Evolutionary conservation across 1,140 invertebrate species (phyloP), one percentile per base, ranked within the genome.

Genomic region (Diorhabda elongata): DNA sequence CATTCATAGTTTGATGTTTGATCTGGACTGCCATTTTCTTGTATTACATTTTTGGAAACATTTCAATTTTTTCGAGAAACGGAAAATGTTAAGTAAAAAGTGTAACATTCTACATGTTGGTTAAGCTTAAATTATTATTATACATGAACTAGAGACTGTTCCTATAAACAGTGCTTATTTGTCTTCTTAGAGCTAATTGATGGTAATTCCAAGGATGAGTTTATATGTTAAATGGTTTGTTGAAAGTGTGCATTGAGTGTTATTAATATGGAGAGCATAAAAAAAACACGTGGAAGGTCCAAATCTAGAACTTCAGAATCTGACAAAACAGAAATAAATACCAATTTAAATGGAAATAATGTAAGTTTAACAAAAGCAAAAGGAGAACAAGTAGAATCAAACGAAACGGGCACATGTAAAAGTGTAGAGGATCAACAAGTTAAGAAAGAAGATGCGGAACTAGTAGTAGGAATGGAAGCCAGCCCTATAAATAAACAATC

Each of bases 261-360:
- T 56, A n/a, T n/a, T 26, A 44, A 44, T 42, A 66, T 66, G 64
- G 64, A 66, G 26, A 57, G 47, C 26, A 8, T 44, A 41, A 66
- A 58, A 26, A 66, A 57, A 42, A 41, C 64, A 66, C 47, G 64
- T 58, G 64, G 64, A 58, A 66, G 56, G 58, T 58, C 64, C 43
- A 66, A 66, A 66, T 66, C 64, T 4, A 44, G 11, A 43, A 57
- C 64, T 41, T 60, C 65, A 44, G 65, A 67, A 67, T 60, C 44
- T 41, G 58, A 67, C 44, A 26, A 42, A 43, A 59, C 44, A 60
- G 7, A n/a, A 42, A 43, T 9, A 61, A 56, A 56, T 56, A 56
- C 44, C 11, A 64, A 57, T 64, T 57, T 47, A 45, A 60, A 44
- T 67, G 57, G 26, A 9, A 3, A 2, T 42, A 43, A 67, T 42